Base-by-base conservation (phyloP, 1,140 invertebrate genomes). In the Drosophila mauritiana region DNA sequence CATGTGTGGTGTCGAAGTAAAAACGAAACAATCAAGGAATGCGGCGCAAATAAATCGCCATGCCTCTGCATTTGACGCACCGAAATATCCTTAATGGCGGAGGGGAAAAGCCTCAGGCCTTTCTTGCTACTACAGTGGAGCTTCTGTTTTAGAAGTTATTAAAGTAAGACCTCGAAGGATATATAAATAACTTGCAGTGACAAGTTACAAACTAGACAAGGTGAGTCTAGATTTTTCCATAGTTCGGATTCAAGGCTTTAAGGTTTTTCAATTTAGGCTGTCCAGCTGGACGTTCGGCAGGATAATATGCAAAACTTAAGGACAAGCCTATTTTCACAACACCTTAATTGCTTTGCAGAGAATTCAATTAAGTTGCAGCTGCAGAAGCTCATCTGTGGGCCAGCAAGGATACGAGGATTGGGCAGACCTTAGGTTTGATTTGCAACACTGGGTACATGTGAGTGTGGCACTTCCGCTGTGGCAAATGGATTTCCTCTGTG, bases 401-500 rank as follows among this genome's bases (percentile, higher is more conserved):
- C 34, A 11, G 25, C 11, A 22, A 39, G 36, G 22, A 12, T 42
- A 40, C 59, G 54, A 31, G 62, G 34, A 34, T 51, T 39, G 34
- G 22, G 17, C 61, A 27, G 20, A 17, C 40, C 34, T 27, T 12
- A 25, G n/a, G 31, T 49, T 36, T 12, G 15, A 31, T 7, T 25
- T n/a, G 22, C 37, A 22, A 59, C 31, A 31, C 45, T 34, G n/a
- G 22, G 42, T 57, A 42, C 36, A 11, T 20, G 36, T 54, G 56
- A 42, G 77, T 70, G 39, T 70, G 75, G 73, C 83, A 80, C 83
- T 88, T 88, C 72, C 59, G 59, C 58, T 73, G 70, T 88, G 76
- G 81, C 80, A 89, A 88, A 88, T 88, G 72, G 84, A 88, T 88
- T 77, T 89, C 80, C 77, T 79, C 88, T 89, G 84, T 89, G 73